Evolutionary conservation across 1,140 invertebrate genomes (phyloP), one percentile per base, ranked within the genome.

Genomic region (Periplaneta americana): DNA sequence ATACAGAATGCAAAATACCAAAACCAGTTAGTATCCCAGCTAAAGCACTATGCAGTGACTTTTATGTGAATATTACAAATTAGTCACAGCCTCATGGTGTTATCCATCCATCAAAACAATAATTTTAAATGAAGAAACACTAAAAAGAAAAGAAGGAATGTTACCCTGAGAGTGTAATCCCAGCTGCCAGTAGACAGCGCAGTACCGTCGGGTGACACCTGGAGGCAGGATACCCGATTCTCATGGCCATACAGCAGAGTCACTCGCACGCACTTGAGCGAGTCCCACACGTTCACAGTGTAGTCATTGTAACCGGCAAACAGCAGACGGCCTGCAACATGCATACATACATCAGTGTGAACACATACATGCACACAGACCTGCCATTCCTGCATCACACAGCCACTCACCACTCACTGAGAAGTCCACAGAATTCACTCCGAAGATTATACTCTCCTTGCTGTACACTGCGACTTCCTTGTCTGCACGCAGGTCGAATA

Each of bases 271-370:
- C 95, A 98, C 87, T 99, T 99, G 36, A 99, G 89, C 28, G 97
- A 97, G 89, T 99, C 99, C 99, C 99, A 99, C 22, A 99, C 95
- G 89, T 99, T 98, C 33, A 99, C 96, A 31, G 98, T 99, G 88
- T 99, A 99, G 90, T 99, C 99, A 89, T 98, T 98, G 90, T 99
- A 99, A 77, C 98, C 99, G 83, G 98, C 98, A 91, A 99, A 99
- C 83, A 99, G 90, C 78, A 99, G 89, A 18, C 98, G 95, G 33
- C 98, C 96, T 95, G 85, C 18, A 86, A 85, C 75, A 82, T 6
- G 32, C 17, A 75, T 31, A 80, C 32, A 37, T 36, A 80, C 79
- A 75, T 75, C 35, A 83, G 66, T 33, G 18, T 57, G 39, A 57
- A 82, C 17, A 6, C 28, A 34, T 18, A 57, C 17, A n/a, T 18